Percentiles rank a stretch among this genome's conserved stretches.
phyloP scores from a whole-genome alignment of 1,140 invertebrate genomes.

The Drosophila bifasciata region DNA sequence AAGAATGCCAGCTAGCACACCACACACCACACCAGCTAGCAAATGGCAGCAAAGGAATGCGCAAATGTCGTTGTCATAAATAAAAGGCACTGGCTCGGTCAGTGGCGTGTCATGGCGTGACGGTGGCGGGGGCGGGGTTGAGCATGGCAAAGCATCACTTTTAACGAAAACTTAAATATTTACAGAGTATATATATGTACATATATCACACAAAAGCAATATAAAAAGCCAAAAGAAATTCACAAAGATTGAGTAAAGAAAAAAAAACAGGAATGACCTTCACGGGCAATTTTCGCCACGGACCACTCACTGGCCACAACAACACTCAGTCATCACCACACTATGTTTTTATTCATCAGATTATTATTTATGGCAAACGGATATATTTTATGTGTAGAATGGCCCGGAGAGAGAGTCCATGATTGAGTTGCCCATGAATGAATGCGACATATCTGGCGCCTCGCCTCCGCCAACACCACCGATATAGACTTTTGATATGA shows the following conservation, averaged over 20 bases:
- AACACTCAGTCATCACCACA: too few relatives aligned
- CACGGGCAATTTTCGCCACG: slow-evolving; percentile 46
- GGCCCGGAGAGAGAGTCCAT: slow-evolving; percentile 3
- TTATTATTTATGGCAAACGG: slow-evolving; percentile 34
- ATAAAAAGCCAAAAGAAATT: slow-evolving; percentile 3
- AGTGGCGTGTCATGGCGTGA: background rate
- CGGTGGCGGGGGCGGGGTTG: background rate
- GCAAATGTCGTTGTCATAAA: slow-evolving; percentile 78
- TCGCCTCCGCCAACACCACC: too few relatives aligned
- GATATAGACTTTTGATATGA: background rate
- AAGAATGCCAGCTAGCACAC: slow-evolving; percentile 48
- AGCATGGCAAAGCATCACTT: slow-evolving; percentile 3
- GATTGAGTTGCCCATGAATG: slow-evolving; percentile 45
- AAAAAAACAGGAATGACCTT: slow-evolving; percentile 58
- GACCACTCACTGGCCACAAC: too few relatives aligned
- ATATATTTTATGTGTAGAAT: background rate
- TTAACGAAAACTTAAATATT: slow-evolving; percentile 25
- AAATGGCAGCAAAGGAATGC: slow-evolving; percentile 61
- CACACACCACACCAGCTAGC: slow-evolving; percentile 1
- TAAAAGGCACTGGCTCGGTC: slow-evolving; percentile 37
- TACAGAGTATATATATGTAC: background rate
- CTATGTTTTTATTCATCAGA: slow-evolving; percentile 25
- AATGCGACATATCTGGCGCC: slow-evolving; percentile 8
- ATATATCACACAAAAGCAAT: slow-evolving; percentile 4
- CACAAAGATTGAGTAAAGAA: slow-evolving; percentile 34